Conservation (phyloP, 2,113 vertebrate species). For the Cyphomyrus discorhynchus region DNA sequence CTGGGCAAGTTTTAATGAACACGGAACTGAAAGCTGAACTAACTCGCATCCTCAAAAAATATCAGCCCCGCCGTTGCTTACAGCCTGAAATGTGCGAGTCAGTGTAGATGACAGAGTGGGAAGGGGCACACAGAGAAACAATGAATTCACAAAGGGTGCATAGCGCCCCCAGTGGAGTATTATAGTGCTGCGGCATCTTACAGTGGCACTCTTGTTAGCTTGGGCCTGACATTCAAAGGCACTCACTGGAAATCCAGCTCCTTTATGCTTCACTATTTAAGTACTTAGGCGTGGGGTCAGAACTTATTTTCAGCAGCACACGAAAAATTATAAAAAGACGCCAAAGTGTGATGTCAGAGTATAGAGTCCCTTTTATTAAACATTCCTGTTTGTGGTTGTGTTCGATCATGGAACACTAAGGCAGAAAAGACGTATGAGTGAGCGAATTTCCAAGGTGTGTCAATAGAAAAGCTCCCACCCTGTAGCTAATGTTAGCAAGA, state of each 20-base stretch:
- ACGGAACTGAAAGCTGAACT: neutral
- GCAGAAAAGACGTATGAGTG: conserved; percentile 27
- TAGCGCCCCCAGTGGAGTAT: conserved; percentile 24
- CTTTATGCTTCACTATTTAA: conserved; percentile 1
- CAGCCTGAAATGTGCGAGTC: neutral
- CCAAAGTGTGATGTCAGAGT: conserved; percentile 49
- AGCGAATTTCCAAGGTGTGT: conserved; percentile 29
- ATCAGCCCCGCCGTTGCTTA: neutral
- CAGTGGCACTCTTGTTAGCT: neutral
- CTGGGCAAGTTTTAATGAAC: neutral
- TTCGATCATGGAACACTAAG: conserved; percentile 46
- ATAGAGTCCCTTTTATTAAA: conserved; percentile 48
- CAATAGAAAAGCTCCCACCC: neutral
- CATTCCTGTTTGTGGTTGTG: conserved; percentile 56
- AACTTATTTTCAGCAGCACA: conserved; percentile 51
- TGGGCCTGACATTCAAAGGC: neutral
- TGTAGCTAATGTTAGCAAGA: neutral
- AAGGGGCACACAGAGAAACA: neutral
- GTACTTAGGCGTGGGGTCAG: conserved; percentile 46
- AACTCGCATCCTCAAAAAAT: neutral
- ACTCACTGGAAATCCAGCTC: conserved; percentile 28
- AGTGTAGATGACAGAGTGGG: neutral
- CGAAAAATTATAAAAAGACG: conserved; percentile 41
- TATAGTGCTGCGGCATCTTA: neutral
- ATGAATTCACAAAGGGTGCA: neutral